Evolutionary conservation across 2,113 vertebrate genomes (phyloP).

Genomic region (Pristiophorus japonicus): DNA sequence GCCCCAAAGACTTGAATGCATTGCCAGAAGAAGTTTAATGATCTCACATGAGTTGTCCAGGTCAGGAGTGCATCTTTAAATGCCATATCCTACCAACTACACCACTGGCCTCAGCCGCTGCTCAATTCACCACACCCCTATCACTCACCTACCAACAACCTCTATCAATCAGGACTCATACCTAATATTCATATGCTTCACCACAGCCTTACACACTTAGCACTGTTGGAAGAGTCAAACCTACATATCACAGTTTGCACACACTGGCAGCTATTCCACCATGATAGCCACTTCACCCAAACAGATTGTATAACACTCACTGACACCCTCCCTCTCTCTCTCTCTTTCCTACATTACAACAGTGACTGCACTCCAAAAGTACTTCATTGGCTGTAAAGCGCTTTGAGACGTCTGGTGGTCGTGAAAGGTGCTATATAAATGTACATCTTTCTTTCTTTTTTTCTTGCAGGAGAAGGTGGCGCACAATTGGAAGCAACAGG

Average conservation of each 20-base stretch:
- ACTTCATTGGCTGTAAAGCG: no score
- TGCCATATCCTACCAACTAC: neutral
- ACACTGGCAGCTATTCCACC: neutral
- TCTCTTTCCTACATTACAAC: no score
- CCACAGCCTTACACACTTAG: neutral
- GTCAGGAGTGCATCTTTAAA: neutral
- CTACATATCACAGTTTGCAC: neutral
- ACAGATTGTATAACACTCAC: neutral
- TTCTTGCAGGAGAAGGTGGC: neutral
- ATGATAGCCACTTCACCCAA: neutral
- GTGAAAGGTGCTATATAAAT: no score
- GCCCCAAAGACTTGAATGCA: neutral
- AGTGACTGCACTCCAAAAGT: no score
- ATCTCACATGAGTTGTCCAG: neutral
- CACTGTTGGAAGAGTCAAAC: neutral
- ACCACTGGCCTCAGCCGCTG: neutral
- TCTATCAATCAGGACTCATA: neutral
- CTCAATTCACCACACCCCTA: neutral
- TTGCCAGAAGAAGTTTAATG: neutral
- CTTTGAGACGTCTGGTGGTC: no score
- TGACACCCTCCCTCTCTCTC: no score
- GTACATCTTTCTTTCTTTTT: no score
- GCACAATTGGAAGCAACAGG: neutral
- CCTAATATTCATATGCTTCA: neutral
- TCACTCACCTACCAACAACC: neutral